Conservation (phyloP, 2,797 vertebrate species). For the Catharus ustulatus region DNA sequence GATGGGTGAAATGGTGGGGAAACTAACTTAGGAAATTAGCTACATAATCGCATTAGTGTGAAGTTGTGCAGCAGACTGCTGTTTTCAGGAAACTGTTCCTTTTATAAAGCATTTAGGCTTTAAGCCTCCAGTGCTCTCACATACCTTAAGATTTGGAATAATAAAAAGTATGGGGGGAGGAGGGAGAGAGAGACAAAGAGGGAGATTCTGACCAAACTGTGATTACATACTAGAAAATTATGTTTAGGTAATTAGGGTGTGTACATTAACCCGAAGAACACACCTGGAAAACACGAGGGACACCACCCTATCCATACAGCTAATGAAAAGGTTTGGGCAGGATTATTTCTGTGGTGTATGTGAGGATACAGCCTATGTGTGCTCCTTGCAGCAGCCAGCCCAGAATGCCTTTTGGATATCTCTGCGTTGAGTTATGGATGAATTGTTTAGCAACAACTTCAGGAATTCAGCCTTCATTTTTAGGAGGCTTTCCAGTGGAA, state of each 20-base stretch:
- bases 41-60: constrained; percentile 92
- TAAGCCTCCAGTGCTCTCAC: constrained; percentile 66
- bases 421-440: neutral
- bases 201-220: neutral
- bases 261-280: neutral
- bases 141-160: constrained; percentile 64
- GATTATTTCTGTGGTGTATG: neutral
- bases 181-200: neutral
- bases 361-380: neutral
- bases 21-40: constrained; percentile 93
- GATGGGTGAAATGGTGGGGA: constrained; percentile 88
- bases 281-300: neutral
- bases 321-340: neutral
- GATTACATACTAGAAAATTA: neutral
- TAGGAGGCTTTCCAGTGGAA: neutral
- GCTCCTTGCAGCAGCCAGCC: neutral
- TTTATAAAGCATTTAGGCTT: constrained; percentile 80
- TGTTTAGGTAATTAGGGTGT: neutral
- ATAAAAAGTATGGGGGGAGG: neutral
- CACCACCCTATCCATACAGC: neutral
- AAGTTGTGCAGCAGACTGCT: constrained; percentile 85
- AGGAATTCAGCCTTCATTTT: neutral
- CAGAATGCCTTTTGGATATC: neutral
- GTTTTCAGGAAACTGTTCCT: constrained; percentile 84
- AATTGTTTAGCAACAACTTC: neutral